These are phyloP conservation scores for Oreochromis tanganicae DNA, from an alignment of 2,113 vertebrate species.

Conservation along the genomic window DNA sequence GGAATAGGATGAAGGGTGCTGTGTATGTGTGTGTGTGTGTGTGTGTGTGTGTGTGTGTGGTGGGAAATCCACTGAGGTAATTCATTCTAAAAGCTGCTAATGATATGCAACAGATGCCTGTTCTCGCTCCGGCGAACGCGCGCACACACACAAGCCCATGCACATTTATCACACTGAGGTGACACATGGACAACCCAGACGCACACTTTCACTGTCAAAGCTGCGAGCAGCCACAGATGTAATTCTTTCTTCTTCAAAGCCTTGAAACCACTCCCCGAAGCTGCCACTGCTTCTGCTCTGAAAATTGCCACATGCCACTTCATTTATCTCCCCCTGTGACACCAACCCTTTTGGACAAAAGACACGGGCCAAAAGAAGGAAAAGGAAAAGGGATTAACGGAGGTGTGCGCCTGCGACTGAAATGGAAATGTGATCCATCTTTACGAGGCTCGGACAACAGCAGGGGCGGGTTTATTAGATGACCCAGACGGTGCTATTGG, in stretches of 20 bases:
- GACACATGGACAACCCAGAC: background rate
- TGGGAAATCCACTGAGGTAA: no score
- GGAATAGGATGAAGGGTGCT: conserved; percentile 30
- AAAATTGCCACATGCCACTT: background rate
- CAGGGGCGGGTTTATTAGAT: conserved; percentile 24
- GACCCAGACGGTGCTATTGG: background rate
- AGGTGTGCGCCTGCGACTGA: background rate
- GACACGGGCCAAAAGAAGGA: background rate
- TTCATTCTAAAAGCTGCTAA: no score
- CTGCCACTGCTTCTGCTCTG: background rate
- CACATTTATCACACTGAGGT: background rate
- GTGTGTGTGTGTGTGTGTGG: background rate
- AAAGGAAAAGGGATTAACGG: background rate
- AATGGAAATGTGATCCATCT: conserved; percentile 48
- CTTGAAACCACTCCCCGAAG: background rate
- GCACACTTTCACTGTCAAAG: background rate
- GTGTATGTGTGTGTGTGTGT: background rate
- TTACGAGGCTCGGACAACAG: conserved; percentile 25
- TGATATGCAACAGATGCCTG: no score
- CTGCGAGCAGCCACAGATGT: background rate
- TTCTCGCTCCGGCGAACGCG: no score
- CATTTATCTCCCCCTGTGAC: conserved; percentile 44
- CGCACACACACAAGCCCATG: background rate
- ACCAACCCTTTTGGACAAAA: conserved; percentile 23
- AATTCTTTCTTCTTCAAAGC: background rate